These are phyloP conservation scores for Holothuria scabra DNA, from an alignment of 53 echinoderm and acorn worm species.

Conservation along the genomic window DNA sequence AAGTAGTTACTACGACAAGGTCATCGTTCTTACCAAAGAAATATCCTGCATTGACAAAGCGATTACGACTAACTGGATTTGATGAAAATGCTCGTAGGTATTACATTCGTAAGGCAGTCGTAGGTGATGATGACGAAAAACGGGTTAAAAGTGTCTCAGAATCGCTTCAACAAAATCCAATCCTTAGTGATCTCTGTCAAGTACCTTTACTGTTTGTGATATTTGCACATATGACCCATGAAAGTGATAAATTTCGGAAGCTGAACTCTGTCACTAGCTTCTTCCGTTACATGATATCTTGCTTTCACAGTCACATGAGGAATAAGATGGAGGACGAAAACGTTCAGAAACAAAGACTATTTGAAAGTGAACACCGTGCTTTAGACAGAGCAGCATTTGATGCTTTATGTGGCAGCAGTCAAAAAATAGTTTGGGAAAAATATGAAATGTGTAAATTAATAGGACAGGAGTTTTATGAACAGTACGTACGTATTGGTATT, in stretches of 20 bases:
- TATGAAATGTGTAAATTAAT: background rate
- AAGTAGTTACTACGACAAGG: background rate
- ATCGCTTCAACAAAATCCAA: background rate
- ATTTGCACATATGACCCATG: slow-evolving; percentile 26
- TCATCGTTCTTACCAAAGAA: background rate
- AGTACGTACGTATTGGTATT: background rate
- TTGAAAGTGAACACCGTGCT: background rate
- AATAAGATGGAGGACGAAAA: background rate
- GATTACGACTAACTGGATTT: background rate
- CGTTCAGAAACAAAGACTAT: background rate
- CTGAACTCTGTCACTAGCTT: background rate
- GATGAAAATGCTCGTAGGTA: background rate
- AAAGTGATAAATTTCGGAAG: background rate
- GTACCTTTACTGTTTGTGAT: slow-evolving; percentile 15
- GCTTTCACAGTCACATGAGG: background rate
- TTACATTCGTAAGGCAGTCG: slow-evolving; percentile 24
- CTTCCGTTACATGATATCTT: slow-evolving; percentile 1
- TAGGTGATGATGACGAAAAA: background rate
- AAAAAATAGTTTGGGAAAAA: background rate
- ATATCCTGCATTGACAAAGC: background rate
- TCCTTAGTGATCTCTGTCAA: slow-evolving; percentile 3
- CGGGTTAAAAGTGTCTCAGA: background rate
- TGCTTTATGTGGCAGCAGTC: background rate
- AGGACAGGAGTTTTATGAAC: background rate
- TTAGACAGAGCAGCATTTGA: background rate